These are phyloP conservation scores for Anabacerthia variegaticeps DNA, from an alignment of 2,797 vertebrate genomes.

Conservation along the genomic window DNA sequence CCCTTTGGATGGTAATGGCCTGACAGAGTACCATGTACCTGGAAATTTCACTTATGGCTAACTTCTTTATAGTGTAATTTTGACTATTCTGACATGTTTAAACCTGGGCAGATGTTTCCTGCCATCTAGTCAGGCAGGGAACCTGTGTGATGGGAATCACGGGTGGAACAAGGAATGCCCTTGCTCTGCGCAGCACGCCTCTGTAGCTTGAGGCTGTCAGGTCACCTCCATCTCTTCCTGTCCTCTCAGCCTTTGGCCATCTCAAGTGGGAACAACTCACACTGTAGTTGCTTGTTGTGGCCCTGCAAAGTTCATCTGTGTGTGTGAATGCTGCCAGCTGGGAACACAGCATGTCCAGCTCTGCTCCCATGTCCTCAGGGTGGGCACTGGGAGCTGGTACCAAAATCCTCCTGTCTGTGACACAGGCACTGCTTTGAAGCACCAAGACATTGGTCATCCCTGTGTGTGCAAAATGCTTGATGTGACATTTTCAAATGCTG, in stretches of 20 bases:
- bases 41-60: not conserved
- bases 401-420: not conserved
- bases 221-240: not conserved
- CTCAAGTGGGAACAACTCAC: not conserved
- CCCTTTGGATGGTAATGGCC: not conserved
- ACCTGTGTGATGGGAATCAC: not conserved
- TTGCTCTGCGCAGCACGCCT: not conserved
- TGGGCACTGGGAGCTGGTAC: not conserved
- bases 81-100: not conserved
- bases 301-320: not conserved
- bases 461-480: rapidly evolving
- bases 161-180: not conserved
- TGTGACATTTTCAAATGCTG: not conserved
- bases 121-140: not conserved
- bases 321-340: not conserved
- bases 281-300: not conserved
- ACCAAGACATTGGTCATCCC: rapidly evolving
- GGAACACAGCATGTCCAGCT: not conserved
- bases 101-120: constrained; percentile 35
- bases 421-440: rapidly evolving
- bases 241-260: not conserved
- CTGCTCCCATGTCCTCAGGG: not conserved
- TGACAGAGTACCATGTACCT: not conserved
- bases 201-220: not conserved
- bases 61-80: not conserved